phyloP scores from a whole-genome alignment of 2,888 invertebrate species.

The Cryptocephalus moraei region DNA sequence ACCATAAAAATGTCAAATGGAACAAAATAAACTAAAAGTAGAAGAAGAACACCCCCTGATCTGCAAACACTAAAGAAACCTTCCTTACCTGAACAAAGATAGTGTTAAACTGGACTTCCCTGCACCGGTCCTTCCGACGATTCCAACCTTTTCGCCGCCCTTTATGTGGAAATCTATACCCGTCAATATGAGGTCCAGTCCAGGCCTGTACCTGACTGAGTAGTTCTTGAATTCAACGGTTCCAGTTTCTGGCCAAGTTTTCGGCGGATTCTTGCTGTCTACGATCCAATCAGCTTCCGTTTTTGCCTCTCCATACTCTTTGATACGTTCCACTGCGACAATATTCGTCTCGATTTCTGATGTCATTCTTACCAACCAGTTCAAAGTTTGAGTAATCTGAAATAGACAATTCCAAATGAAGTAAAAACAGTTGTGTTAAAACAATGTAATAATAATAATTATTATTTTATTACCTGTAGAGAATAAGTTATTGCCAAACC shows the following conservation, averaged over 20 bases:
- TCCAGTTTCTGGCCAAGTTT: slow-evolving; percentile 75
- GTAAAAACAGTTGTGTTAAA: too few species aligned
- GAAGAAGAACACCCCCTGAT: too few species aligned
- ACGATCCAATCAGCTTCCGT: slow-evolving; percentile 75
- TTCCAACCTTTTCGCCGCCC: slow-evolving; percentile 81
- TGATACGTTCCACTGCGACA: slow-evolving; percentile 91
- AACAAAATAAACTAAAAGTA: too few species aligned
- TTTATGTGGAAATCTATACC: slow-evolving; percentile 66
- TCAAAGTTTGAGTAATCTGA: slow-evolving; percentile 87
- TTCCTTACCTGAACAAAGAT: slow-evolving; percentile 60
- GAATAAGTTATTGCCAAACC: slow-evolving; percentile 86
- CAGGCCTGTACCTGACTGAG: slow-evolving; percentile 77
- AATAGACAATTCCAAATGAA: slow-evolving; percentile 1
- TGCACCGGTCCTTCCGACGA: slow-evolving; percentile 83
- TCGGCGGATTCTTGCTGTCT: slow-evolving; percentile 46
- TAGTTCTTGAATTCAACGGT: slow-evolving; percentile 70
- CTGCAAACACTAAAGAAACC: background rate
- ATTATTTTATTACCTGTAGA: slow-evolving; percentile 52
- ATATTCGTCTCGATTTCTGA: slow-evolving; percentile 96
- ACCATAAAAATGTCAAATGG: too few species aligned
- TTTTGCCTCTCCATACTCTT: slow-evolving; percentile 82
- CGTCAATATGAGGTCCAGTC: slow-evolving; percentile 74
- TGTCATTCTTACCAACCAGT: slow-evolving; percentile 93
- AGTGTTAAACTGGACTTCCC: slow-evolving; percentile 86
- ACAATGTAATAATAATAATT: too few species aligned